phyloP scores from a whole-genome alignment of 2,888 invertebrate genomes.

The Harmothoe impar region DNA sequence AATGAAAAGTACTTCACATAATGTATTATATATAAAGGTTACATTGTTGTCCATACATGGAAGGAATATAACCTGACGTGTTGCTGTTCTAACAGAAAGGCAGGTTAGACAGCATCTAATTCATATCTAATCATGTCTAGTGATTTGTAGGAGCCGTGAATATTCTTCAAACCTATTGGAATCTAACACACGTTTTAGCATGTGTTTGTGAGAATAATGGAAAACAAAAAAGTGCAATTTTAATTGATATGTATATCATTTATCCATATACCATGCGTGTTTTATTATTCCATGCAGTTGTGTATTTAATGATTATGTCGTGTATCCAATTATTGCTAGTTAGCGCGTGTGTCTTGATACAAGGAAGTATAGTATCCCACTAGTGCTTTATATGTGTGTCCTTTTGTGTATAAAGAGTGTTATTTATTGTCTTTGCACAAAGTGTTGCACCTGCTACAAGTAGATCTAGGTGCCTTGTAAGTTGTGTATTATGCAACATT shows the following conservation, averaged over 20 bases:
- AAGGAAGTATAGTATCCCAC: slow-evolving; percentile 20
- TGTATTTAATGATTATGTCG: slow-evolving; percentile 37
- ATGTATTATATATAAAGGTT: slow-evolving; percentile 28
- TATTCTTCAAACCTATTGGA: slow-evolving; percentile 15
- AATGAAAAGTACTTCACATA: slow-evolving; percentile 33
- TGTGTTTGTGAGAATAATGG: slow-evolving; percentile 11
- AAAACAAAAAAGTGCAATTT: slow-evolving; percentile 60
- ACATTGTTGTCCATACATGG: slow-evolving; percentile 34
- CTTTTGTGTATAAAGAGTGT: slow-evolving; percentile 51
- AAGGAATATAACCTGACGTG: background rate
- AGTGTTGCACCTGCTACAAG: slow-evolving; percentile 61
- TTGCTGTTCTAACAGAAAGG: background rate
- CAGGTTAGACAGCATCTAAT: background rate
- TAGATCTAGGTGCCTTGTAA: slow-evolving; percentile 54
- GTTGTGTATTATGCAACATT: slow-evolving; percentile 55
- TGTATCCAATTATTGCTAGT: slow-evolving; percentile 8
- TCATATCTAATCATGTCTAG: slow-evolving; percentile 38
- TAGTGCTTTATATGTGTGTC: slow-evolving; percentile 55
- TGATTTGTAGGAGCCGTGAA: background rate
- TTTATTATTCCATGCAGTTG: slow-evolving; percentile 38
- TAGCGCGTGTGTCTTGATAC: slow-evolving; percentile 43
- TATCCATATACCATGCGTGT: slow-evolving; percentile 38
- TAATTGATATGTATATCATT: slow-evolving; percentile 17
- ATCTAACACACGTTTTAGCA: slow-evolving; percentile 43
- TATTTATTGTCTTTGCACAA: slow-evolving; percentile 63